Base-by-base conservation (phyloP, 2,888 invertebrate species). In the Minunthozetes semirufus region DNA sequence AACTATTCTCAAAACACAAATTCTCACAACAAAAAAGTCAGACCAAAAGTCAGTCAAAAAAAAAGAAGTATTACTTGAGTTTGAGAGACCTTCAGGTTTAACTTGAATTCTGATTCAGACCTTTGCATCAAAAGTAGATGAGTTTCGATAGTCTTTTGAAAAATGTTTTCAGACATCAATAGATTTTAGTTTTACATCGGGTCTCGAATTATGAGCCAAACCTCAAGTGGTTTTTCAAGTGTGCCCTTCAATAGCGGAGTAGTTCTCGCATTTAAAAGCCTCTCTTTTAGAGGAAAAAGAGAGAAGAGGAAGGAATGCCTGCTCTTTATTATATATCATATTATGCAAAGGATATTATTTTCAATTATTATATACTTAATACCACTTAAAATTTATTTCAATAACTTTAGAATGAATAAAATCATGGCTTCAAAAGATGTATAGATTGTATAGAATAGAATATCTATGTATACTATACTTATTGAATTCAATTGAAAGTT, bases 301-400 rank as follows among this genome's bases (percentile, higher is more conserved):
- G 4, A 56, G 56, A 22, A 25, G 25, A 25, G 56, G 56, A 56
- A 56, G 22, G 25, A 9, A 9, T 25, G 56, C 22, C 46, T 48
- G 33, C 33, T 33, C 4, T 33, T 33, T 33, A 33, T 33, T 48
- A 48, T 22, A 56, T n/a, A 25, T 13, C 0, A 25, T 25, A 56
- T 56, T 56, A 56, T 22, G 56, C 25, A 56, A 56, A 22, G 25
- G 0, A 56, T 13, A 25, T 25, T 56, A 56, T 56, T 56, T 56
- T 56, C 56, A 56, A 56, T 56, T 56, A 56, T 56, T 33, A 33
- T 33, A 56, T 56, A 56, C 56, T 56, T 56, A 56, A 56, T n/a
- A 56, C n/a, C 56, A 56, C 56, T 56, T 56, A 56, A 25, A 56
- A 56, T 5, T 25, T 56, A 9, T 25, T 56, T 56, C 56, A 56